Evolutionary conservation across 2,797 vertebrate genomes (phyloP).

Genomic region (Cottoperca gobio): DNA sequence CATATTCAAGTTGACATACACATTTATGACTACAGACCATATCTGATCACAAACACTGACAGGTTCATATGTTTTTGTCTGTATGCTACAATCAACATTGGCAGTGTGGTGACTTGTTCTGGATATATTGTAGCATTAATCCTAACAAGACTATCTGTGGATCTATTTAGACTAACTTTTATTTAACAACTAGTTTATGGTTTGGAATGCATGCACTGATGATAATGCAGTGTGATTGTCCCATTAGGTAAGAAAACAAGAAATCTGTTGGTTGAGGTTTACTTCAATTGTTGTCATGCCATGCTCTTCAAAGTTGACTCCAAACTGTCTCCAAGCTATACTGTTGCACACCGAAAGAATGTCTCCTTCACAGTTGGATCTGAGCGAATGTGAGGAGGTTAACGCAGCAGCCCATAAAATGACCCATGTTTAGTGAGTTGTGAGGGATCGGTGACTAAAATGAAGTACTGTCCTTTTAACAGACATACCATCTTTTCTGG

Average conservation of each 20-base stretch:
- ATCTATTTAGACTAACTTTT: neutral
- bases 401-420: neutral
- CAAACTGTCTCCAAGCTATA: neutral
- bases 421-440: neutral
- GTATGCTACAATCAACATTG: neutral
- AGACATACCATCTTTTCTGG: neutral
- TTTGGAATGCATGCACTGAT: neutral
- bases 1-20: neutral
- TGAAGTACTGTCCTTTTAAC: neutral
- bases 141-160: neutral
- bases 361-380: neutral
- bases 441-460: neutral
- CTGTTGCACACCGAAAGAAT: neutral
- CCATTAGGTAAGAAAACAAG: neutral
- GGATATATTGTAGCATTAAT: neutral
- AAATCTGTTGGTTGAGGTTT: neutral
- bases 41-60: neutral
- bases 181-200: neutral
- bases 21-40: conserved; percentile 1
- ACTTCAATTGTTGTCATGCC: neutral
- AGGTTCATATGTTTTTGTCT: neutral
- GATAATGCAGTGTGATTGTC: neutral
- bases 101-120: neutral
- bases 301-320: too few relatives aligned
- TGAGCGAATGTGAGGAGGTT: neutral